Conservation (phyloP, 2,113 vertebrate genomes). For the Ibidorhyncha struthersii region DNA sequence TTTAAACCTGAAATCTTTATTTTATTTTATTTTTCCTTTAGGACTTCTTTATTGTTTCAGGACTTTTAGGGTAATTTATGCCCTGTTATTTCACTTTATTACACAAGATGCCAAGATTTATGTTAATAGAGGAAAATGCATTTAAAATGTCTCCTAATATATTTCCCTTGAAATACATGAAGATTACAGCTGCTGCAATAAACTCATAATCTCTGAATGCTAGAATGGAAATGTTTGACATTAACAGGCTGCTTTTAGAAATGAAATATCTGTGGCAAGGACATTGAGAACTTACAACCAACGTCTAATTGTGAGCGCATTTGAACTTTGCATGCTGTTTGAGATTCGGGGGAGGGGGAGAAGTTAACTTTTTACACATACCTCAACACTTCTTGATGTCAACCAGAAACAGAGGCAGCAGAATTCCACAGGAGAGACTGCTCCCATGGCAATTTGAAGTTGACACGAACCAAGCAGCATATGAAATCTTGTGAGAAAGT, state of each 20-base stretch:
- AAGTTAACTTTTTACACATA: neutral
- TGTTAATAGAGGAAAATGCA: constrained; percentile 45
- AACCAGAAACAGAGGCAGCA: constrained; percentile 2
- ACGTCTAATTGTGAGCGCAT: neutral
- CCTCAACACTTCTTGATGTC: constrained; percentile 23
- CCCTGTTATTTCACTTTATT: constrained; percentile 16
- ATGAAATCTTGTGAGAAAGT: neutral
- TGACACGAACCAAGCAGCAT: neutral
- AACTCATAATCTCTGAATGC: constrained; percentile 49
- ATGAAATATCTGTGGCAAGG: constrained; percentile 3
- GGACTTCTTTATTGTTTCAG: neutral
- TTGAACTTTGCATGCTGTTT: neutral
- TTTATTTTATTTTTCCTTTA: neutral
- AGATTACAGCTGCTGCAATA: constrained; percentile 57
- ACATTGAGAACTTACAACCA: neutral
- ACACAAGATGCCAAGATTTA: constrained; percentile 23
- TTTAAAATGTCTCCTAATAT: constrained; percentile 45
- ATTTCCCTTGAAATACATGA: constrained; percentile 37
- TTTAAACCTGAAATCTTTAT: neutral
- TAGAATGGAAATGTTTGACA: constrained; percentile 60
- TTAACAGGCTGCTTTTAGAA: constrained; percentile 61
- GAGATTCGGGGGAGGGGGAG: neutral
- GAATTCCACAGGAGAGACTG: neutral
- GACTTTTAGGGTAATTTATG: constrained; percentile 12
- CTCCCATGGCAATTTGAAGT: neutral